Evolutionary conservation across 2,113 vertebrate species (phyloP).

Genomic region (Burhinus bistriatus): DNA sequence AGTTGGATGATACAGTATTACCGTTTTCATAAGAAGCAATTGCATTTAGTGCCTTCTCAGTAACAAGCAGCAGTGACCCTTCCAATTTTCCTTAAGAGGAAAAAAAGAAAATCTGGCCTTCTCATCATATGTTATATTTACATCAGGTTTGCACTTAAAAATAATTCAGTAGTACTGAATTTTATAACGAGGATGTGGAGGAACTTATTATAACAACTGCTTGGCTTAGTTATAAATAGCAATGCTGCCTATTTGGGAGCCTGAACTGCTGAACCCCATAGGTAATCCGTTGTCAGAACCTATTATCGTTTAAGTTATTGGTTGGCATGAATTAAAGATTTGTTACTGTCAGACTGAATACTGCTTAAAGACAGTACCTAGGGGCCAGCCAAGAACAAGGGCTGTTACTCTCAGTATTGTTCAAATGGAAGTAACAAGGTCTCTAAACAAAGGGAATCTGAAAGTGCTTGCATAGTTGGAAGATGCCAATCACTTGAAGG

Average conservation of each 20-base stretch:
- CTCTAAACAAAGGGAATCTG: neutral
- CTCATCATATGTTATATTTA: neutral
- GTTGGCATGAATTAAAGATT: constrained; percentile 53
- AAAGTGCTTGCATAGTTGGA: neutral
- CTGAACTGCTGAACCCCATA: constrained; percentile 18
- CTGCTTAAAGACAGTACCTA: neutral
- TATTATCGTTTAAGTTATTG: neutral
- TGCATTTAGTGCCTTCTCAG: neutral
- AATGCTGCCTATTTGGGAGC: neutral
- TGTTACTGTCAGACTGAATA: constrained; percentile 9
- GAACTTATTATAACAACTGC: neutral
- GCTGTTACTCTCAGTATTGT: neutral
- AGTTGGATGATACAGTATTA: neutral
- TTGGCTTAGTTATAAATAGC: constrained; percentile 39
- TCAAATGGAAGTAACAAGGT: neutral
- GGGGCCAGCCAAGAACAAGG: neutral
- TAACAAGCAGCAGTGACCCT: constrained; percentile 50
- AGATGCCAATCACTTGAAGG: neutral
- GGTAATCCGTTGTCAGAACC: constrained; percentile 43
- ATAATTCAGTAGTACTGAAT: neutral
- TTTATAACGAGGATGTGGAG: neutral
- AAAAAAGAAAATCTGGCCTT: neutral
- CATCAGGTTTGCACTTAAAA: neutral
- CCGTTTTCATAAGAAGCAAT: neutral
- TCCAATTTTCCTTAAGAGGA: neutral